Evolutionary conservation across 2,797 vertebrate species (phyloP), one percentile per base, ranked within the genome.

Genomic region (Gobionotothen gibberifrons): DNA sequence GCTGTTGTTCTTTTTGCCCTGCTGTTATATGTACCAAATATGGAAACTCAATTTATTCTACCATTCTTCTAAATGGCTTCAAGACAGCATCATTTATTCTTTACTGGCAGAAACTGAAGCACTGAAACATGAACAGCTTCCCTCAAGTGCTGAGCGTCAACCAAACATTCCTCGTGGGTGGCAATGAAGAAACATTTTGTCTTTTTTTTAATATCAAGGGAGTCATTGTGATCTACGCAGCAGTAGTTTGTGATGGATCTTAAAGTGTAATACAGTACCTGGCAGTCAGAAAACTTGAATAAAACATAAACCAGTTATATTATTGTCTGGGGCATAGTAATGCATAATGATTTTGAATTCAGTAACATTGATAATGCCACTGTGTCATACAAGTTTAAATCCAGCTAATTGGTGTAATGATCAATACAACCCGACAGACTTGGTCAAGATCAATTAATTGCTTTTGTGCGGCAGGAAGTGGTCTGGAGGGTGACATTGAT

Each of bases 371-470:
- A 16, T 29, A 39, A 51, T 42, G 22, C 59, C 17, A 5, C 1
- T 1, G 2, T 21, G 40, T 76, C 42, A 19, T n/a, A 4, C 15
- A 62, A 0, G 32, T 7, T 7, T 36, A 36, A 36, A 36, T 36
- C 4, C 9, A 44, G 14, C 14, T 48, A 75, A 64, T 56, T 56
- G 40, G 10, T 48, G 39, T 17, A 17, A 36, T 47, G 12, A 75
- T 67, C 74, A n/a, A 53, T 57, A 51, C 14, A 46, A 47, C 66
- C 14, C 51, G 39, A 3, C 11, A 13, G 26, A 59, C 48, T 15
- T 36, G 46, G 22, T 74, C 22, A 51, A 1, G 22, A 71, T 79
- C 76, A 26, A 67, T 48, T 3, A 40, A 53, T 29, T 52, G 64
- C 21, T 53, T 61, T 21, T 49, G 19, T 55, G 39, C 10, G 0